Conservation (phyloP, 2,888 invertebrate genomes). For the Neuroscelio doddi region DNA sequence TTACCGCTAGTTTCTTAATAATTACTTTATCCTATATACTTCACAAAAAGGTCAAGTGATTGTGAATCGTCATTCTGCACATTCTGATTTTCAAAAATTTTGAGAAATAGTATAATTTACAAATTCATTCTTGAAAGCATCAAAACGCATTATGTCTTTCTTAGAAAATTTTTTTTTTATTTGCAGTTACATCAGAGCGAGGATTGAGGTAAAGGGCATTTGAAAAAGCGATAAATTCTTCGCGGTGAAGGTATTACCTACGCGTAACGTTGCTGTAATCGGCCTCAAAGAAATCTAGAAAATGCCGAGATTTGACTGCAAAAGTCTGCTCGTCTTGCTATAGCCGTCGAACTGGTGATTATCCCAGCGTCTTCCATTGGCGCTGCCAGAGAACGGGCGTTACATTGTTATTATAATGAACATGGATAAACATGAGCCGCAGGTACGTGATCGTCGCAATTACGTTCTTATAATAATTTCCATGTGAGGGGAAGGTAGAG, state of each 20-base stretch:
- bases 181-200: slow-evolving; percentile 12
- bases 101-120: too few relatives aligned
- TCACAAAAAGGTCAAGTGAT: too few relatives aligned
- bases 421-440: slow-evolving; percentile 69
- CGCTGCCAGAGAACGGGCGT: slow-evolving; percentile 51
- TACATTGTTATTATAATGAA: slow-evolving; percentile 72
- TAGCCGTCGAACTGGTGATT: slow-evolving; percentile 60
- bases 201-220: neutral
- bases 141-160: slow-evolving; percentile 1
- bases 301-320: slow-evolving; percentile 18
- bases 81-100: too few relatives aligned
- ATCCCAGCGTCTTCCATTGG: slow-evolving; percentile 50
- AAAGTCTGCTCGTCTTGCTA: slow-evolving; percentile 33
- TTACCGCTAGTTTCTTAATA: too few relatives aligned
- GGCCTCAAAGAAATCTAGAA: slow-evolving; percentile 13
- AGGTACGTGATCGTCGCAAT: slow-evolving; percentile 70
- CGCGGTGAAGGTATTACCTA: neutral
- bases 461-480: slow-evolving; percentile 70
- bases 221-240: slow-evolving; percentile 8
- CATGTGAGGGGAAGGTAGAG: slow-evolving; percentile 42
- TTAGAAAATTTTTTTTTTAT: slow-evolving; percentile 2
- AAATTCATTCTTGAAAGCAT: neutral
- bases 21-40: too few relatives aligned
- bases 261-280: slow-evolving; percentile 21
- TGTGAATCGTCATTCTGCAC: too few relatives aligned